A percentile compares a stretch with the other conserved stretches of the same genome.
phyloP scores from a whole-genome alignment of 1,140 invertebrate species.

The Microplitis demolitor region DNA sequence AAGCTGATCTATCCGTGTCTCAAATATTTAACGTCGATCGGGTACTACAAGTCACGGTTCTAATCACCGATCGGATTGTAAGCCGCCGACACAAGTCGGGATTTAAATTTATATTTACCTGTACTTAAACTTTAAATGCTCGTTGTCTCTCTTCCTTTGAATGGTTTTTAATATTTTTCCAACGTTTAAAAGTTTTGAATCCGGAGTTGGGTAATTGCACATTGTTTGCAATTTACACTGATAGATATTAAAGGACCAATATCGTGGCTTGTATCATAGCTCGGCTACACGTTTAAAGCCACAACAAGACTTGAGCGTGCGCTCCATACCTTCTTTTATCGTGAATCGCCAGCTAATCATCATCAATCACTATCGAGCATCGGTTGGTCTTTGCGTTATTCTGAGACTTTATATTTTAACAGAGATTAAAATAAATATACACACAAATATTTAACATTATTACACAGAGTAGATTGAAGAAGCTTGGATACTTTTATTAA shows the following conservation, averaged over 20 bases:
- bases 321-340: conserved; percentile 47
- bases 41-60: conserved; percentile 46
- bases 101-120: neutral
- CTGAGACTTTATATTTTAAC: neutral
- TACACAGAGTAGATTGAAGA: too few relatives aligned
- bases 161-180: too few relatives aligned
- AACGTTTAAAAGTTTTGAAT: neutral
- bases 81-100: neutral
- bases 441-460: too few relatives aligned
- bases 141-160: neutral
- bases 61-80: conserved; percentile 49
- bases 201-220: conserved; percentile 38
- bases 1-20: conserved; percentile 14
- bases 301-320: neutral
- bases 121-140: conserved; percentile 18
- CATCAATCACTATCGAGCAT: conserved; percentile 56
- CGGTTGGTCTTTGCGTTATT: conserved; percentile 24
- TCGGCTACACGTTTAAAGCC: conserved; percentile 31
- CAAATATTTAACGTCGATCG: conserved; percentile 54
- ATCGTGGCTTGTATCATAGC: conserved; percentile 48
- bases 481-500: too few relatives aligned
- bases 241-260: conserved; percentile 42
- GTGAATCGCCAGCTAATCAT: conserved; percentile 59
- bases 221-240: conserved; percentile 52
- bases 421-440: too few relatives aligned